Conservation (phyloP, 2,797 vertebrate species). For the Stomatorhinus walkeri region DNA sequence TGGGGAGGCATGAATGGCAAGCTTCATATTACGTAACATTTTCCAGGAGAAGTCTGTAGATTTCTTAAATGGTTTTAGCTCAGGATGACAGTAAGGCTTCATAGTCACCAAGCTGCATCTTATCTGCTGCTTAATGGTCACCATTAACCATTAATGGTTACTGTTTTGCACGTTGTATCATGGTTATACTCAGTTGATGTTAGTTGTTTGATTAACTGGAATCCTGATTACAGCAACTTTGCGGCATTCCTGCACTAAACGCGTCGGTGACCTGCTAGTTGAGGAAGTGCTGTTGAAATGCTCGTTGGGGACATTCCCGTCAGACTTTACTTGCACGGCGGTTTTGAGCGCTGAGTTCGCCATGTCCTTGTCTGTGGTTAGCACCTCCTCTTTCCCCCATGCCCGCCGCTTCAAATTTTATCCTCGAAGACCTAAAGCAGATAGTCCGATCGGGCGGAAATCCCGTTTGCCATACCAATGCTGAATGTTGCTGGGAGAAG, state of each 20-base stretch:
- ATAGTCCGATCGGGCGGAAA: not conserved
- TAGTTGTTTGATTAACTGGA: not conserved
- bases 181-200: not conserved
- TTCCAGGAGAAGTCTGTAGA: not conserved
- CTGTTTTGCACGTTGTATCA: not conserved
- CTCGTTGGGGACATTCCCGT: not conserved
- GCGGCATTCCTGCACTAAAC: not conserved
- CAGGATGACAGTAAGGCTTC: not conserved
- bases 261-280: not conserved
- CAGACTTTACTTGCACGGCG: not conserved
- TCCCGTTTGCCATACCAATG: not conserved
- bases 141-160: not conserved
- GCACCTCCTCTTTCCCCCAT: not conserved
- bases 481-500: not conserved
- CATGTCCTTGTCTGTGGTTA: not conserved
- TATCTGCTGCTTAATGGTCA: not conserved
- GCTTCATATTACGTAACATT: not conserved
- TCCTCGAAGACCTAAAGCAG: not conserved
- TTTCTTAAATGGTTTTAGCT: not conserved
- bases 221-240: not conserved
- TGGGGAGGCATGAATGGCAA: not conserved
- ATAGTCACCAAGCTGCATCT: not conserved
- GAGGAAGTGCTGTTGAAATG: not conserved
- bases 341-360: not conserved
- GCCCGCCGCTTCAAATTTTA: not conserved